phyloP scores from a whole-genome alignment of 2,888 invertebrate species.

The Drosophila differens region DNA sequence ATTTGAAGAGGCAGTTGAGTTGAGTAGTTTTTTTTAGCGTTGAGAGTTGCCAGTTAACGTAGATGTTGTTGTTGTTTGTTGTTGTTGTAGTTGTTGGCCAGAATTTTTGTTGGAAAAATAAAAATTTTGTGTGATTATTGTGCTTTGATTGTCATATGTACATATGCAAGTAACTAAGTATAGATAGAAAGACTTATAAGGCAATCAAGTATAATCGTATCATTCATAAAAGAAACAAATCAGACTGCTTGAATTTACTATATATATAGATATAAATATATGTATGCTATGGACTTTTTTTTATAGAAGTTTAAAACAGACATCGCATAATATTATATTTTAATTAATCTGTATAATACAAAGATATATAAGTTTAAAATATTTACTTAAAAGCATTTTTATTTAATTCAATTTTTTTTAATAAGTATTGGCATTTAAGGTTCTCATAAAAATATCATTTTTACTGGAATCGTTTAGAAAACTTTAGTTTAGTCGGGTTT shows the following conservation, averaged over 20 bases:
- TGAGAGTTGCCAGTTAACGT: slow-evolving; percentile 60
- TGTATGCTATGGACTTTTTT: slow-evolving; percentile 11
- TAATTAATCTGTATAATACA: slow-evolving; percentile 13
- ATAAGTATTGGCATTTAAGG: not conserved
- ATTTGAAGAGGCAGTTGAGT: slow-evolving; percentile 75
- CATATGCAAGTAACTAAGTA: slow-evolving; percentile 29
- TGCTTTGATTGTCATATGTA: slow-evolving; percentile 50
- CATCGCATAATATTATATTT: slow-evolving; percentile 13
- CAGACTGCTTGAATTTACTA: slow-evolving; percentile 15
- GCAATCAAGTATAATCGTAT: slow-evolving; percentile 22
- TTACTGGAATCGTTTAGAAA: not conserved
- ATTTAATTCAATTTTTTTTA: not conserved
- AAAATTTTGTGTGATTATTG: slow-evolving; percentile 72
- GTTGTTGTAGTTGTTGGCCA: slow-evolving; percentile 54
- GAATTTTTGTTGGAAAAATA: slow-evolving; percentile 67
- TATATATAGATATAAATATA: not conserved
- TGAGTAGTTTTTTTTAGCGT: slow-evolving; percentile 59
- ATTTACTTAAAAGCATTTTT: slow-evolving; percentile 18
- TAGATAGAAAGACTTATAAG: slow-evolving; percentile 30
- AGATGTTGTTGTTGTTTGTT: slow-evolving; percentile 46
- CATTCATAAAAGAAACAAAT: slow-evolving; percentile 23
- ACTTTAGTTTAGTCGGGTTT: not conserved
- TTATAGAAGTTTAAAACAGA: slow-evolving; percentile 4
- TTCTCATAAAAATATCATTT: not conserved
- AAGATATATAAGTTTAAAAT: slow-evolving; percentile 11